Base-by-base conservation (phyloP, 2,113 vertebrate species). In the Gallinago jamesoni region DNA sequence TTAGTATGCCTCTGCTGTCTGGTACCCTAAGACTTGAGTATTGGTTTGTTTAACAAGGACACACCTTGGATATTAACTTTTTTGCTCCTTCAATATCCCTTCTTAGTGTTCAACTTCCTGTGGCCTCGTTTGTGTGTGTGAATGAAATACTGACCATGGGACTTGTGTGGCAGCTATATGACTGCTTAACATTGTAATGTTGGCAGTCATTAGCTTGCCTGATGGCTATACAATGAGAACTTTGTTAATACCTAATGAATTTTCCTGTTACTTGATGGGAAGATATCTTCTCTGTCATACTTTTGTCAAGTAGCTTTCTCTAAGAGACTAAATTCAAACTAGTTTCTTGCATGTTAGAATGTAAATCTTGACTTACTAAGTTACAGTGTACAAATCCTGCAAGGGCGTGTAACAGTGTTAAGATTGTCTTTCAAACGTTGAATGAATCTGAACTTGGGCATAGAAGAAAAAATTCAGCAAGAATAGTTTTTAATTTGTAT, bases 61-160 rank as follows among this genome's bases (percentile, higher is more conserved):
- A 4, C 21, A 16, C 8, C 5, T 23, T 27, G 11, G 15, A 13
- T 68, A 37, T 5, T 52, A 47, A 50, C 4, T 84, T 57, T 25
- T 20, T 37, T 2, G 4, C 9, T 74, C 28, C 12, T 78, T 47
- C 4, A n/a, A 0, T 56, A 8, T 56, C 14, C 9, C 19, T 82
- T 88, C 39, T 77, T 25, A 23, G 15, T n/a, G 14, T 73, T 79
- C 5, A 16, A 1, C 20, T 67, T 67, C 14, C 9, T 53, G 33
- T 43, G 31, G 28, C 43, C 21, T 85, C 3, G 9, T 14, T 43
- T 28, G 14, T 47, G 13, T 50, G 13, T 23, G 10, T 74, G 27
- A 66, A 30, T 17, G 0, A 59, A 82, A 20, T 19, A 7, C 4
- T 41, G 30, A 73, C 18, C 2, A 0, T 30, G 45, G 63, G 41